Conservation (phyloP, 2,888 invertebrate genomes). For the Trachelus tabidus region DNA sequence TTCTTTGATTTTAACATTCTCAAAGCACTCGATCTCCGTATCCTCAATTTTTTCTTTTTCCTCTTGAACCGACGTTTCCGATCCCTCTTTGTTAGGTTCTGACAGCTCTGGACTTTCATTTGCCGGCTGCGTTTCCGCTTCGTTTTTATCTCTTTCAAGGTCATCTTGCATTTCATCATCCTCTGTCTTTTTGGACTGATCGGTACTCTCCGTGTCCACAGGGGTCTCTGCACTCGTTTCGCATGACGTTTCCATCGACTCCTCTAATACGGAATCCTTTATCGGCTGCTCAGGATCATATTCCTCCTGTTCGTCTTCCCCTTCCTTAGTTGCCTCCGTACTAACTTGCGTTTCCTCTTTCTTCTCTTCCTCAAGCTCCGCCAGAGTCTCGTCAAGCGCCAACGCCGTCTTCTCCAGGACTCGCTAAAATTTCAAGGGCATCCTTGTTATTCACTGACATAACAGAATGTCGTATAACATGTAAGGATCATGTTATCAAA, state of each 20-base stretch:
- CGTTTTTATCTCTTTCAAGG: slow-evolving; percentile 52
- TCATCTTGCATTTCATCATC: slow-evolving; percentile 65
- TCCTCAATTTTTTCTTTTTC: slow-evolving; percentile 45
- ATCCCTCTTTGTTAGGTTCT: background rate
- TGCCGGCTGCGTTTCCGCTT: slow-evolving; percentile 17
- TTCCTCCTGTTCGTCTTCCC: slow-evolving; percentile 31
- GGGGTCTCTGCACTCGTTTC: slow-evolving; percentile 79
- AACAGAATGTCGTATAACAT: background rate
- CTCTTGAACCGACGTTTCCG: slow-evolving; percentile 40
- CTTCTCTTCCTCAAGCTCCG: slow-evolving; percentile 51
- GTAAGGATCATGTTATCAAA: background rate
- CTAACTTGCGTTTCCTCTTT: slow-evolving; percentile 44
- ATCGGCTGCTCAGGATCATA: slow-evolving; percentile 8
- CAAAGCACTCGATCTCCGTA: slow-evolving; percentile 44
- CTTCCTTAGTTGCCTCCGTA: slow-evolving; percentile 49
- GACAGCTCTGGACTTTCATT: slow-evolving; percentile 58
- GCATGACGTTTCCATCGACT: slow-evolving; percentile 67
- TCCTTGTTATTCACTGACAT: background rate
- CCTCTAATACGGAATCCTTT: slow-evolving; percentile 17
- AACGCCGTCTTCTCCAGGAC: slow-evolving; percentile 55
- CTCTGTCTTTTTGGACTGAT: slow-evolving; percentile 76
- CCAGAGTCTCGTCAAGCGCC: slow-evolving; percentile 44
- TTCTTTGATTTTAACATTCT: slow-evolving; percentile 74
- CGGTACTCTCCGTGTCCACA: slow-evolving; percentile 74
- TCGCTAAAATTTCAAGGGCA: slow-evolving; percentile 39